Percentiles rank a stretch among this genome's conserved stretches.
These are phyloP conservation scores for Gila robusta DNA, from an alignment of 2,797 vertebrate species.

Conservation along the genomic window DNA sequence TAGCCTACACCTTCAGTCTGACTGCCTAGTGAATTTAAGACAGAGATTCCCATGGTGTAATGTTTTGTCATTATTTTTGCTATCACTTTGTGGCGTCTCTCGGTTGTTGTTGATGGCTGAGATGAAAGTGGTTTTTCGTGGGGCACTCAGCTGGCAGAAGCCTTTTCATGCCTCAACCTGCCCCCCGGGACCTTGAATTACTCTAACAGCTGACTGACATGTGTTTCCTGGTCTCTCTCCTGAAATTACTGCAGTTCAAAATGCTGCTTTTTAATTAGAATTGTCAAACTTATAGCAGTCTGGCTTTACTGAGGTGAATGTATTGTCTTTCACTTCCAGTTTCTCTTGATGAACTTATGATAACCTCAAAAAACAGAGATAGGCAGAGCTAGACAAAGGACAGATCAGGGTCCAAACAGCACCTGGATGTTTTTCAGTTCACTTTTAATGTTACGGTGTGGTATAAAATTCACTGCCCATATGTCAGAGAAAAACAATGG, in stretches of 20 bases:
- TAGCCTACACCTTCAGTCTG: not conserved
- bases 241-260: constrained; percentile 68
- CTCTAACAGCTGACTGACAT: constrained; percentile 79
- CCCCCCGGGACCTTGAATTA: constrained; percentile 66
- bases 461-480: constrained; percentile 56
- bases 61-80: constrained; percentile 29
- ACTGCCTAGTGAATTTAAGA: not conserved
- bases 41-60: constrained; percentile 21
- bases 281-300: constrained; percentile 64
- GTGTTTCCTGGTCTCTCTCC: constrained; percentile 71
- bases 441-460: constrained; percentile 53
- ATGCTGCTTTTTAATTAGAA: constrained; percentile 69
- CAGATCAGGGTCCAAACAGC: constrained; percentile 63
- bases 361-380: constrained; percentile 76
- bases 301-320: constrained; percentile 69
- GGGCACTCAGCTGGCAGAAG: constrained; percentile 62
- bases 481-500: constrained; percentile 53
- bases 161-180: constrained; percentile 64
- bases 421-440: constrained; percentile 65
- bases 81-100: constrained; percentile 16
- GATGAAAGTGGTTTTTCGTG: constrained; percentile 39
- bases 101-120: not conserved
- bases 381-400: constrained; percentile 69
- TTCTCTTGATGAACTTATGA: constrained; percentile 81
- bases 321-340: constrained; percentile 85